Conservation (phyloP, 2,797 vertebrate species). For the Myripristis murdjan region DNA sequence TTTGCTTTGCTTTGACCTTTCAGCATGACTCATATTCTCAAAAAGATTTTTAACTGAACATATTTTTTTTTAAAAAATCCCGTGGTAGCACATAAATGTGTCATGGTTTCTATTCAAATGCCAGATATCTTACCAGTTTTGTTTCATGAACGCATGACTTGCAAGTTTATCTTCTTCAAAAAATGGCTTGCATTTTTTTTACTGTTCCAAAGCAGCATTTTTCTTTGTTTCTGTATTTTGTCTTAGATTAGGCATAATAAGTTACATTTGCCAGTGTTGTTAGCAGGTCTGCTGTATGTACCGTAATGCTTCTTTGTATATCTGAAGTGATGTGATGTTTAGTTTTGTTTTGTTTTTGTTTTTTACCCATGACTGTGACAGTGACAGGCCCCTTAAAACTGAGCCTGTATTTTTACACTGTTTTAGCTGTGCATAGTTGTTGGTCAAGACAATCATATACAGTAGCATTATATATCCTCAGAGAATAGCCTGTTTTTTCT, state of each 20-base stretch:
- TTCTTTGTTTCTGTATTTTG: slow-evolving; percentile 17
- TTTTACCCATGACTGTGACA: slow-evolving; percentile 62
- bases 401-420: slow-evolving; percentile 61
- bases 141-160: slow-evolving; percentile 10
- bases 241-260: slow-evolving; percentile 48
- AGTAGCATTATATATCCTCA: slow-evolving; percentile 48
- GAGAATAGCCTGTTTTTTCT: slow-evolving; percentile 40
- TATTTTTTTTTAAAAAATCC: background rate
- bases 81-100: slow-evolving; percentile 3
- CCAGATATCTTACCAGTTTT: background rate
- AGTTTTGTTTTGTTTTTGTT: too few relatives aligned
- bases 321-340: slow-evolving; percentile 43
- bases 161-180: slow-evolving; percentile 31
- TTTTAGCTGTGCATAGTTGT: slow-evolving; percentile 37
- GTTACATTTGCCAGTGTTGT: slow-evolving; percentile 58
- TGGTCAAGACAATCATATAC: slow-evolving; percentile 73
- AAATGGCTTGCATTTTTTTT: background rate
- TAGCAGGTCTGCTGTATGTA: slow-evolving; percentile 33
- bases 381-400: slow-evolving; percentile 32
- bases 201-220: background rate
- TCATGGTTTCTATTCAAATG: slow-evolving; percentile 18
- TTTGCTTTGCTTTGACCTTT: slow-evolving; percentile 19
- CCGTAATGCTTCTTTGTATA: slow-evolving; percentile 44
- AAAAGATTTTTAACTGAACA: slow-evolving; percentile 12
- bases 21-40: background rate